Evolutionary conservation across 1,140 invertebrate genomes (phyloP).

Genomic region (Aphaenogaster floridana): DNA sequence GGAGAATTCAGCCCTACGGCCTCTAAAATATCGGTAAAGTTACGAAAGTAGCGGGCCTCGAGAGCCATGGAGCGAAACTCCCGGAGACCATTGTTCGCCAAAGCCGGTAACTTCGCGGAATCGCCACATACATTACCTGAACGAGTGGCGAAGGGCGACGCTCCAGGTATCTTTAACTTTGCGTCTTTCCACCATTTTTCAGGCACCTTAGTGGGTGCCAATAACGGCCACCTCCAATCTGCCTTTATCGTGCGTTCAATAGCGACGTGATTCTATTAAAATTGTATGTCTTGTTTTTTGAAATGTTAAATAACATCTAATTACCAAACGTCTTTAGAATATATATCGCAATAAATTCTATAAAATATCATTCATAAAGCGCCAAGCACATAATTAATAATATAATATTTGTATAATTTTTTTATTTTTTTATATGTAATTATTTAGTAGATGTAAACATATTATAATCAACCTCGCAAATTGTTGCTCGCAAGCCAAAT

Average conservation of each 20-base stretch:
- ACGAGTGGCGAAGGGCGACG: constrained; percentile 72
- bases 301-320: not conserved
- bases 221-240: constrained; percentile 32
- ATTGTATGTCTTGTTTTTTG: not conserved
- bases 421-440: not conserved
- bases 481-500: not conserved
- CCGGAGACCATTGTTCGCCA: constrained; percentile 83
- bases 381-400: not conserved
- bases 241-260: constrained; percentile 9
- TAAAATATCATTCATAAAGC: not conserved
- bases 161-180: constrained; percentile 79
- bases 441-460: constrained; percentile 3
- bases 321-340: not conserved
- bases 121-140: constrained; percentile 84
- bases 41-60: constrained; percentile 77
- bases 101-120: constrained; percentile 81
- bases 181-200: constrained; percentile 74
- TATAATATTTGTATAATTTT: not conserved
- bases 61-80: constrained; percentile 76
- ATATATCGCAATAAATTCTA: not conserved
- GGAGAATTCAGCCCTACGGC: constrained; percentile 72
- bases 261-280: constrained; percentile 21
- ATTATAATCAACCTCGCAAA: not conserved
- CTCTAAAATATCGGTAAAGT: constrained; percentile 85
- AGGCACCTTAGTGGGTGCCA: constrained; percentile 49